Evolutionary conservation across 2,888 invertebrate genomes (phyloP).

Genomic region (Plusia festucae): DNA sequence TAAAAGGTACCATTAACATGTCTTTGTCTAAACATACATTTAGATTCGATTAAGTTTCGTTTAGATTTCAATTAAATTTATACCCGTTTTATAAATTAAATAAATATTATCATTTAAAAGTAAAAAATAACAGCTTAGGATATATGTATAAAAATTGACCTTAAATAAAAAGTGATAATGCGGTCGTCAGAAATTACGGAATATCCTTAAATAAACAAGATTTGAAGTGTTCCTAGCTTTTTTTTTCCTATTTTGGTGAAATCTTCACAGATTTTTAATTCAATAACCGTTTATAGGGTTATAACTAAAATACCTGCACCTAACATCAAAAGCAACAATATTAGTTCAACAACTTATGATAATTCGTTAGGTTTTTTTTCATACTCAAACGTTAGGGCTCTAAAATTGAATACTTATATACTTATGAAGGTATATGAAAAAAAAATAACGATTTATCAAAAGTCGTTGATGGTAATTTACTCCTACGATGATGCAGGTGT

Average conservation of each 20-base stretch:
- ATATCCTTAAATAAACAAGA: not conserved
- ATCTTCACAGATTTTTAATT: not conserved
- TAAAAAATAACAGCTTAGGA: constrained; percentile 18
- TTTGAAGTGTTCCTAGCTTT: too few relatives aligned
- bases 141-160: constrained; percentile 13
- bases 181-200: not conserved
- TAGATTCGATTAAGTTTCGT: constrained; percentile 68
- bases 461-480: too few relatives aligned
- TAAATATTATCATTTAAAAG: constrained; percentile 42
- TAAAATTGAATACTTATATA: too few relatives aligned
- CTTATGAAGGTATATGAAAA: too few relatives aligned
- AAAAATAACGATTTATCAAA: too few relatives aligned
- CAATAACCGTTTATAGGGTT: too few relatives aligned
- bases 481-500: too few relatives aligned
- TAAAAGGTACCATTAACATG: constrained; percentile 70
- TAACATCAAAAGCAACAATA: too few relatives aligned
- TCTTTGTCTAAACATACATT: constrained; percentile 81
- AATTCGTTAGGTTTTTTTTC: too few relatives aligned
- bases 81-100: constrained; percentile 65
- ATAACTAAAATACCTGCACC: too few relatives aligned
- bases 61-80: constrained; percentile 59
- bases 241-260: not conserved
- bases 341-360: too few relatives aligned
- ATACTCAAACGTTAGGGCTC: too few relatives aligned
- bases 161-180: not conserved